Conservation (phyloP, 2,797 vertebrate species). For the Pygocentrus nattereri region DNA sequence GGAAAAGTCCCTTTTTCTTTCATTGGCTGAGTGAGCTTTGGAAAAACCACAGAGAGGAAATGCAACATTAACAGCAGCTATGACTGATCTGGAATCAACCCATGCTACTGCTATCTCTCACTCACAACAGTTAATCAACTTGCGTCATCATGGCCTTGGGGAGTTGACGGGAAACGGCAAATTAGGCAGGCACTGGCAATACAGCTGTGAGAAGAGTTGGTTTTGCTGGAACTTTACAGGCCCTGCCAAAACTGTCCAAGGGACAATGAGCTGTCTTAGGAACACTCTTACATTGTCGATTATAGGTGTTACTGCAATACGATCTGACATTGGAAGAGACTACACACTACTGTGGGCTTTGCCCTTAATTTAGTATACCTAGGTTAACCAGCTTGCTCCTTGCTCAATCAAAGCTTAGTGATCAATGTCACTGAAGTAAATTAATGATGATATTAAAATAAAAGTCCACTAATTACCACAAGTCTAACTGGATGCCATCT, state of each 20-base stretch:
- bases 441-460: neutral
- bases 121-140: conserved; percentile 48
- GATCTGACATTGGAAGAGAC: neutral
- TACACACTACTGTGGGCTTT: neutral
- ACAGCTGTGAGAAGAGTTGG: conserved; percentile 11
- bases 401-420: neutral
- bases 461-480: neutral
- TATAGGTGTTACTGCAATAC: neutral
- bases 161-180: conserved; percentile 51
- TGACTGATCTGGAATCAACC: conserved; percentile 41
- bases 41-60: conserved; percentile 27
- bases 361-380: neutral
- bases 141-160: conserved; percentile 52
- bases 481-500: neutral
- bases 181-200: conserved; percentile 62
- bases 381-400: neutral
- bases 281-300: neutral
- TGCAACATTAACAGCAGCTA: conserved; percentile 38
- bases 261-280: neutral
- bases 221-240: neutral
- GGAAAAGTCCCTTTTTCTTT: neutral
- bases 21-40: conserved; percentile 1
- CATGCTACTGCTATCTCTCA: conserved; percentile 64
- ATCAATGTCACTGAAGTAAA: neutral
- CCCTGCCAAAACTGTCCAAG: neutral